Percentiles rank a stretch among this genome's conserved stretches.
Conservation (phyloP, 1,140 invertebrate genomes). For the Pseudomyrmex dendroicus region DNA sequence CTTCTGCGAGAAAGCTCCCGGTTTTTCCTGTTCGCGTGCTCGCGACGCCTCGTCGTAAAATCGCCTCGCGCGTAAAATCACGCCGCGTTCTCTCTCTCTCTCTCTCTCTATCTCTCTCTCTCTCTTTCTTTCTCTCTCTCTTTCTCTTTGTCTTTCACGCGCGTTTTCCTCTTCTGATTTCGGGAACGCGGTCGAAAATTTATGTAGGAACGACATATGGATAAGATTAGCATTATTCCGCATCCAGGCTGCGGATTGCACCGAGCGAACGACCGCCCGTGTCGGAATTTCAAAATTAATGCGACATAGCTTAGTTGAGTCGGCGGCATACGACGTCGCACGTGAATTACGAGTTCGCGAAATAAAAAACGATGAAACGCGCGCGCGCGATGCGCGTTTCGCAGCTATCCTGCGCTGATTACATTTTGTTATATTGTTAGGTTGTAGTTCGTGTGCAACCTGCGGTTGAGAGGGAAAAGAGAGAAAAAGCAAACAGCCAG, state of each 20-base stretch:
- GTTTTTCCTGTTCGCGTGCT: background rate
- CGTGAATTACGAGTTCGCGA: constrained; percentile 44
- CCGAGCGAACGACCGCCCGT: constrained; percentile 40
- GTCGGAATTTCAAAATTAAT: constrained; percentile 63
- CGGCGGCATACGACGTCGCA: constrained; percentile 37
- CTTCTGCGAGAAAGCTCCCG: background rate
- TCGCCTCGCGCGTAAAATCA: constrained; percentile 21
- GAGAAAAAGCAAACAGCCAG: background rate
- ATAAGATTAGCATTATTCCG: constrained; percentile 62
- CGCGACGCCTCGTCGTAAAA: background rate
- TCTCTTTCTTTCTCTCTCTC: too few species aligned
- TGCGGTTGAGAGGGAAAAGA: too few species aligned
- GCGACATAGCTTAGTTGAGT: constrained; percentile 59
- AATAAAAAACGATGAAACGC: constrained; percentile 9
- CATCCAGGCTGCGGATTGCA: constrained; percentile 21
- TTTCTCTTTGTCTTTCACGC: too few species aligned
- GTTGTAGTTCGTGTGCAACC: constrained; percentile 1
- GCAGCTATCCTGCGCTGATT: constrained; percentile 46
- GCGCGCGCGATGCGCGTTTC: background rate
- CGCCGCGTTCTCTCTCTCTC: background rate
- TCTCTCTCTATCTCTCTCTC: too few species aligned
- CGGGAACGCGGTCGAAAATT: constrained; percentile 41
- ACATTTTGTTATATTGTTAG: constrained; percentile 40
- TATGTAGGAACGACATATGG: constrained; percentile 55
- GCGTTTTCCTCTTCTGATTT: constrained; percentile 8